Evolutionary conservation across 2,113 vertebrate genomes (phyloP), one percentile per base, ranked within the genome.

Genomic region (Irena cyanogastra): DNA sequence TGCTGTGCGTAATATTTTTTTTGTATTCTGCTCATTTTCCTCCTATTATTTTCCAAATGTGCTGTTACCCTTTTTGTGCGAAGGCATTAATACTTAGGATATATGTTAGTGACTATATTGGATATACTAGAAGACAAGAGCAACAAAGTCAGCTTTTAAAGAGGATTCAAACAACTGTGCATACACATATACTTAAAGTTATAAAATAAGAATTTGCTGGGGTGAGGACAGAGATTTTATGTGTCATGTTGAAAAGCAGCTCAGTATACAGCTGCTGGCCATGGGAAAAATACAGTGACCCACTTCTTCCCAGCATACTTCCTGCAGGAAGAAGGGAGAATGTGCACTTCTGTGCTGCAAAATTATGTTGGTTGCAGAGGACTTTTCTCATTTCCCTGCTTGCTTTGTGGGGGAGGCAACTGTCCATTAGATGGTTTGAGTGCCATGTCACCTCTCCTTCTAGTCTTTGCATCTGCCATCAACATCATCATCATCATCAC

Each of bases 1-100:
- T 94, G 96, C 97, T 98, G 98, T 99, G 96, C 95, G 98, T 98
- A 98, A 59, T 60, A 52, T 7, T 75, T 77, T 66, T 54, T n/a
- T 87, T 96, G 74, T 52, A 66, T 94, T 88, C 59, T 65, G 27
- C 35, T 96, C 17, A 13, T 85, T 93, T 83, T 71, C 31, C 33
- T 93, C 39, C 41, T 30, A 0, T 54, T 87, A 11, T 76, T 95
- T 94, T 89, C 30, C 63, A 78, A 71, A 81, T 2, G 2, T 86
- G 13, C 23, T 69, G 2, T 76, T 79, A 45, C 2, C 23, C n/a
- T 49, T 88, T 16, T 57, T 90, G 31, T 24, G 20, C 3, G 15
- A 87, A 86, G 42, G 7, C 50, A 60, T 41, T 71, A 71, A 44
- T 91, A 61, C 35, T 30, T 50, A 66, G 28, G 31, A 14, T 13